phyloP scores from a whole-genome alignment of 2,888 invertebrate species.

The Heliconius sara region DNA sequence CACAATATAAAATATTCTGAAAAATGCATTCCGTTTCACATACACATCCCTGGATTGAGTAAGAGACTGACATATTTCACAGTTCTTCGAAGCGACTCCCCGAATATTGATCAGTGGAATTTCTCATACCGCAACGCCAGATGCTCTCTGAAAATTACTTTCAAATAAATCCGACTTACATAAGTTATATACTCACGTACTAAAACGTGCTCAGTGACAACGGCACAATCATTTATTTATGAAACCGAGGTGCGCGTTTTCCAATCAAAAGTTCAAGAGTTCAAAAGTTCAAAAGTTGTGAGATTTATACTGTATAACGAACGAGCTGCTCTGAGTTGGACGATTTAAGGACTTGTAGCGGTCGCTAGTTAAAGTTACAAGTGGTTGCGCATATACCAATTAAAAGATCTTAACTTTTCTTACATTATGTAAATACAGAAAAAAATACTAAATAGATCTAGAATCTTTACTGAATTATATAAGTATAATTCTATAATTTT shows the following conservation, averaged over 20 bases:
- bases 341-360: not conserved
- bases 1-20: conserved; percentile 12
- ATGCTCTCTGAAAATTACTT: conserved; percentile 82
- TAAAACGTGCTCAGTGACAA: conserved; percentile 56
- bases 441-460: too few relatives aligned
- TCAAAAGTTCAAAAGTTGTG: conserved; percentile 24
- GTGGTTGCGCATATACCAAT: not conserved
- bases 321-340: not conserved
- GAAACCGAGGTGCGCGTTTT: conserved; percentile 44
- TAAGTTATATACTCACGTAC: conserved; percentile 54
- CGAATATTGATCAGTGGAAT: conserved; percentile 82
- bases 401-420: not conserved
- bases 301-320: conserved; percentile 14
- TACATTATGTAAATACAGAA: not conserved
- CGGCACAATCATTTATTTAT: conserved; percentile 61
- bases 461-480: too few relatives aligned
- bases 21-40: conserved; percentile 60
- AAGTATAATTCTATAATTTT: too few relatives aligned
- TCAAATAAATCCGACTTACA: conserved; percentile 78
- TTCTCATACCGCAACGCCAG: conserved; percentile 80
- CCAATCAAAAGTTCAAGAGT: conserved; percentile 30
- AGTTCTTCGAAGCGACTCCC: conserved; percentile 75
- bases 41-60: conserved; percentile 71
- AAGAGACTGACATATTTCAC: conserved; percentile 80
- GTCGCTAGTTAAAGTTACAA: conserved; percentile 16